Conservation (phyloP, 2,888 invertebrate genomes). For the Megamerina dolium region DNA sequence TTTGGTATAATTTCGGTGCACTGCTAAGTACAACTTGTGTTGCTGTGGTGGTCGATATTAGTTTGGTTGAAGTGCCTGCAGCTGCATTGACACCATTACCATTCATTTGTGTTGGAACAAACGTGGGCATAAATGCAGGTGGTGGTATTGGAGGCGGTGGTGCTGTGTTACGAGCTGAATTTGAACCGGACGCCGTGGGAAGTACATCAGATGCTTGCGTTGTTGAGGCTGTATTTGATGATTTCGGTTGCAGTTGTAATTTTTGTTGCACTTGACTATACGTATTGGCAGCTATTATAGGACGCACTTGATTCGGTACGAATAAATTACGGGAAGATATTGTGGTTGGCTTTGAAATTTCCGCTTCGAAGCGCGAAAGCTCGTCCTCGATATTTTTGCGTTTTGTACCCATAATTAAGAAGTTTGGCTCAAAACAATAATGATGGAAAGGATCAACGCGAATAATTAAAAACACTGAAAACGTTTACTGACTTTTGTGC, state of each 20-base stretch:
- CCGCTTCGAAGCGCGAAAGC: constrained; percentile 86
- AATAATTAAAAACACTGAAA: background rate
- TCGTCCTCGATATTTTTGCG: constrained; percentile 77
- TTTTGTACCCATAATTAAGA: constrained; percentile 42
- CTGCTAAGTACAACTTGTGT: constrained; percentile 61
- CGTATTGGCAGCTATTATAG: constrained; percentile 67
- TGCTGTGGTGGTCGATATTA: constrained; percentile 23
- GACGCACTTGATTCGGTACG: constrained; percentile 53
- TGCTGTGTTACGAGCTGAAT: constrained; percentile 30
- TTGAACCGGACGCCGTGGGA: constrained; percentile 9
- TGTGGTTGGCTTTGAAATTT: constrained; percentile 61
- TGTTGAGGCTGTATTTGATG: constrained; percentile 28
- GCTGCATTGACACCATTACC: constrained; percentile 23
- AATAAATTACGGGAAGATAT: constrained; percentile 45
- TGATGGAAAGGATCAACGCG: too few relatives aligned
- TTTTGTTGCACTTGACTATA: constrained; percentile 67
- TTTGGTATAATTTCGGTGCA: constrained; percentile 64
- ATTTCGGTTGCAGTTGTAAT: constrained; percentile 52
- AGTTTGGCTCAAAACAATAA: background rate
- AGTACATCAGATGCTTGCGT: too few relatives aligned
- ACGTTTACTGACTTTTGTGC: background rate
- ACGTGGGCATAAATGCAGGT: constrained; percentile 47
- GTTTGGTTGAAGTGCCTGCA: constrained; percentile 28
- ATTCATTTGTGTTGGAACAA: constrained; percentile 42
- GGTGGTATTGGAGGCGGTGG: constrained; percentile 46